These are phyloP conservation scores for Anas platyrhynchos DNA, from an alignment of 2,113 vertebrate genomes.

Conservation along the genomic window DNA sequence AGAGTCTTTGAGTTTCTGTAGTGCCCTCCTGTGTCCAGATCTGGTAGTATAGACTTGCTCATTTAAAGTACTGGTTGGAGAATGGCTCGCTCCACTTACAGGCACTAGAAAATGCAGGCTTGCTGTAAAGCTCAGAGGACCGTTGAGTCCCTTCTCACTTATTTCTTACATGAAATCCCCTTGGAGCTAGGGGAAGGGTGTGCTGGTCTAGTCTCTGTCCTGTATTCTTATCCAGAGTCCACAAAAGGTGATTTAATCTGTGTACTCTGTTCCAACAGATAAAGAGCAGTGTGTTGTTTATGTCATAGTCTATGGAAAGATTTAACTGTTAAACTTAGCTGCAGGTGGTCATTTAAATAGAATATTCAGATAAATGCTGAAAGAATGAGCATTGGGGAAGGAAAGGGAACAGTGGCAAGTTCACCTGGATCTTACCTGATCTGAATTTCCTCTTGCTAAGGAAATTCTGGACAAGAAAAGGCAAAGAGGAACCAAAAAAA, in stretches of 20 bases:
- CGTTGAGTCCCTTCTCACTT: not conserved
- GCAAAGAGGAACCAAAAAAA: not conserved
- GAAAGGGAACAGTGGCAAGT: not conserved
- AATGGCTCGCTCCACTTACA: not conserved
- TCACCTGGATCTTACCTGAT: not conserved
- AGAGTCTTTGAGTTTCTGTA: not conserved
- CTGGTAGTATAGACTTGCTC: not conserved
- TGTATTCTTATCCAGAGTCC: not conserved
- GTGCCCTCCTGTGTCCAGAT: not conserved
- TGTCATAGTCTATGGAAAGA: not conserved
- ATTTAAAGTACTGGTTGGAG: accelerated
- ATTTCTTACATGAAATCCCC: not conserved
- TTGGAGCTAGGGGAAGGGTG: not conserved
- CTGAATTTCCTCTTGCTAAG: not conserved
- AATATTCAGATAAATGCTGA: not conserved
- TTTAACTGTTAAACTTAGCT: not conserved
- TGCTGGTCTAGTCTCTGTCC: not conserved
- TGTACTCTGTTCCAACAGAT: not conserved
- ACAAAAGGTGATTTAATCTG: not conserved
- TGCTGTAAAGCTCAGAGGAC: not conserved
- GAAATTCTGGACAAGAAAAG: not conserved
- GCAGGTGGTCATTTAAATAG: not conserved
- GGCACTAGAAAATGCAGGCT: not conserved
- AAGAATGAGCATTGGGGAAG: not conserved
- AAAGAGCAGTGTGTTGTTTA: not conserved